phyloP scores from a whole-genome alignment of 2,888 invertebrate species.

The Oithona nana region DNA sequence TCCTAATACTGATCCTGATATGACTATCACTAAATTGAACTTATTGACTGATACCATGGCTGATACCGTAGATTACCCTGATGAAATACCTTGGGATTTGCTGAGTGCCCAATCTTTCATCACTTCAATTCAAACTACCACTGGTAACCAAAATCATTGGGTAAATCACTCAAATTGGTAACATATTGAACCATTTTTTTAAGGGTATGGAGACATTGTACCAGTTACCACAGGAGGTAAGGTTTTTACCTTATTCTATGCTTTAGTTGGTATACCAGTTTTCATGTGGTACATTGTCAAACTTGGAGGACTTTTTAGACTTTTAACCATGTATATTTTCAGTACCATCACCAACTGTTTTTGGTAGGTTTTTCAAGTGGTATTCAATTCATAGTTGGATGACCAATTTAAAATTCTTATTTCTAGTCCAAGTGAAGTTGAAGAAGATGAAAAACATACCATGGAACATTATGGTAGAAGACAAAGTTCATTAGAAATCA shows the following conservation, averaged over 20 bases:
- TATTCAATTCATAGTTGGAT: too few species aligned
- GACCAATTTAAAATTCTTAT: too few species aligned
- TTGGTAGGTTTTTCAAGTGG: too few species aligned
- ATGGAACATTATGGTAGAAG: too few species aligned
- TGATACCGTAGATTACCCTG: background rate
- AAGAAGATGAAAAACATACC: too few species aligned
- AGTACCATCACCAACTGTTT: background rate
- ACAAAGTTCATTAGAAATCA: background rate
- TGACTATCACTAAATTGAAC: background rate
- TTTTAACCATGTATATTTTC: background rate
- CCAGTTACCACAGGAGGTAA: constrained; percentile 8
- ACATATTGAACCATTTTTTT: background rate
- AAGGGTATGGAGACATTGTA: constrained; percentile 14
- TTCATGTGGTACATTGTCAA: constrained; percentile 15
- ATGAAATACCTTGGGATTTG: constrained; percentile 13
- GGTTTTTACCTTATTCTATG: constrained; percentile 9
- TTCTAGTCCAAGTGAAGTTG: too few species aligned
- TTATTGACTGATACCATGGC: background rate
- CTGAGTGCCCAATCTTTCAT: constrained; percentile 5
- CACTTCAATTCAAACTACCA: constrained; percentile 7
- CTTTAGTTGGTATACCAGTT: background rate
- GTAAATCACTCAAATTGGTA: background rate
- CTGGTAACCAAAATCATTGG: background rate
- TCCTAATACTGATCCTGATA: background rate
- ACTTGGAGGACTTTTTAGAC: constrained; percentile 4